These are phyloP conservation scores for Aporophyla nigra DNA, from an alignment of 2,888 invertebrate species.

Conservation along the genomic window DNA sequence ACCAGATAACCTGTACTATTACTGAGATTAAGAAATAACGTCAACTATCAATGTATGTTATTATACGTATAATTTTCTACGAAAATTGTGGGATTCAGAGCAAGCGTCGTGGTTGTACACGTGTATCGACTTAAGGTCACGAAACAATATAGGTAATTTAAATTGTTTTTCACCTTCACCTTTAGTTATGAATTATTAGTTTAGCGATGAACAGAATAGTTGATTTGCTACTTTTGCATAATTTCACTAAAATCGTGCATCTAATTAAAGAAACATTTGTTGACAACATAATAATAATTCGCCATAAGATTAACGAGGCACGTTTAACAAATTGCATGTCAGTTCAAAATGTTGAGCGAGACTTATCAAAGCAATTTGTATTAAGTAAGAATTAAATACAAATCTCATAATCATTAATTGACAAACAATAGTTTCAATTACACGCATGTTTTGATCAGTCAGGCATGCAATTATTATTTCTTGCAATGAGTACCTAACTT, in stretches of 20 bases:
- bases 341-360: conserved; percentile 43
- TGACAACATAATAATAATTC: conserved; percentile 47
- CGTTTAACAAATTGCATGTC: conserved; percentile 39
- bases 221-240: conserved; percentile 4
- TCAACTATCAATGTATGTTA: not conserved
- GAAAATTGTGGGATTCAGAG: conserved; percentile 3
- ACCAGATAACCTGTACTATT: conserved; percentile 42
- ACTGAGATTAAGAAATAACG: conserved; percentile 32
- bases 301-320: conserved; percentile 46
- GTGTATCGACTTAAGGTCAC: conserved; percentile 34
- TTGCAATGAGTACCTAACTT: conserved; percentile 17
- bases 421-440: conserved; percentile 62
- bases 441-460: conserved; percentile 52
- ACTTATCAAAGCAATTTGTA: conserved; percentile 51
- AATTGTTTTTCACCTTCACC: conserved; percentile 32
- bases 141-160: conserved; percentile 26
- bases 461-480: conserved; percentile 45
- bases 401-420: conserved; percentile 64
- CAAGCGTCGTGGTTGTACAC: not conserved
- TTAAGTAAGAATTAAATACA: conserved; percentile 64
- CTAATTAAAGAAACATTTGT: conserved; percentile 35
- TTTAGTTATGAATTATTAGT: conserved; percentile 34
- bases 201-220: conserved; percentile 9
- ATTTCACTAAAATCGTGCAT: not conserved
- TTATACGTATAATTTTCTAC: conserved; percentile 18